Base-by-base conservation (phyloP, 2,113 vertebrate genomes). In the Cynocephalus volans region DNA sequence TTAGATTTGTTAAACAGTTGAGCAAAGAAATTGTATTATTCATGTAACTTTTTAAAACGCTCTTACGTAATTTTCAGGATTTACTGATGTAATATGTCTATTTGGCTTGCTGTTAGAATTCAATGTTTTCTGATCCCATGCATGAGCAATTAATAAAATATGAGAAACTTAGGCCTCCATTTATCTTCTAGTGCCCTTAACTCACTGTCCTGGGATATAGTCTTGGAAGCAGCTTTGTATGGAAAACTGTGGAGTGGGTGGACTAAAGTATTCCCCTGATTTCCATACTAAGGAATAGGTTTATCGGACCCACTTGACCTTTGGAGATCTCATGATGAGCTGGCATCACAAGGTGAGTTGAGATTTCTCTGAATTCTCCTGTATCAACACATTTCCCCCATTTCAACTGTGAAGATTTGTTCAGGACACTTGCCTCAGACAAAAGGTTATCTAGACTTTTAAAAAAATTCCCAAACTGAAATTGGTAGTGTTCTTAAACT, bases 41-140 rank as follows among this genome's bases (percentile, higher is more conserved):
- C 12, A 54, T 58, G 94, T 96, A 96, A 69, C 31, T 94, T 88
- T 81, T 36, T 14, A 89, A 92, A 83, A 95, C 54, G 1, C 41
- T 95, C 65, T 93, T 91, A 87, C 52, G 67, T 86, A 79, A 31
- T 75, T 58, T 93, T 84, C 31, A 80, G 58, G 15, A 72, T 80
- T 64, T 87, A 84, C 23, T 76, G 26, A 86, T 91, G 19, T 64
- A 69, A 60, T 90, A 45, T 94, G 48, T 65, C 92, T 81, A 69
- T 94, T 90, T 73, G 80, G 48, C 76, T 95, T 95, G 48, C 48
- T 93, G 52, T 90, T 76, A 33, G 18, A 88, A 92, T 50, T 64
- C 31, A 69, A 0, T 90, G 19, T 92, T 97, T 93, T 81, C 56
- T 88, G 67, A 76, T 82, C 3, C 17, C n/a, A 10, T 3, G 18